Evolutionary conservation across 1,140 invertebrate species (phyloP), one percentile per base, ranked within the genome.

Genomic region (Phymastichus coffea): DNA sequence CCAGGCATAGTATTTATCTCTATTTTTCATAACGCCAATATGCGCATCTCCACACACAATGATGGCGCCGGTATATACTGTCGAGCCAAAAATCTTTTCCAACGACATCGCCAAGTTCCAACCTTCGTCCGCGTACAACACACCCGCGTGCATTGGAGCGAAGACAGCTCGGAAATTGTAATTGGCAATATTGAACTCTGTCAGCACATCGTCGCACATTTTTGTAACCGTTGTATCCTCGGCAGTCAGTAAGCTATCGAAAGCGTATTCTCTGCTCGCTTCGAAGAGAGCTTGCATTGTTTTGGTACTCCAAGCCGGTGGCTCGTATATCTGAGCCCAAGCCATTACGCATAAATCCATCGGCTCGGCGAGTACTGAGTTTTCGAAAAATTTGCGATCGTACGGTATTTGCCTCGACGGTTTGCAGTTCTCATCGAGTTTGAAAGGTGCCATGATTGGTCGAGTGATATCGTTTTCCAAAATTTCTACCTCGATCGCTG

Each of bases 311-410:
- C 77, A 79, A 2, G 61, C 54, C 3, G 57, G 43, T 0, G 77
- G 78, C 48, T 79, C 72, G 25, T 76, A 71, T 30, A 79, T 72
- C 43, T 73, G 66, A 0, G 76, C 70, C 78, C 78, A 80, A 0
- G 76, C 75, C 56, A 80, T 77, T 0, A 77, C 55, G 37, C 76
- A 78, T 25, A 79, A 63, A 62, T 79, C 76, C 4, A 79, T 41
- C 0, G 77, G 69, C 23, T 68, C 62, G 1, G 55, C 38, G 0
- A 77, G 7, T 1, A 63, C 44, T 0, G 68, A 41, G 17, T 70
- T 48, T 1, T 63, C 54, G n/a, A 67, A 64, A 57, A 73, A 71
- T 33, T 57, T 67, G 1, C 64, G 63, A 12, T 71, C 65, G 33
- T 60, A 64, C 1, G 68, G 14, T n/a, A 60, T 65, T n/a, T 26